Evolutionary conservation across 1,140 invertebrate genomes (phyloP).

Genomic region (Scaptomyza hsui): DNA sequence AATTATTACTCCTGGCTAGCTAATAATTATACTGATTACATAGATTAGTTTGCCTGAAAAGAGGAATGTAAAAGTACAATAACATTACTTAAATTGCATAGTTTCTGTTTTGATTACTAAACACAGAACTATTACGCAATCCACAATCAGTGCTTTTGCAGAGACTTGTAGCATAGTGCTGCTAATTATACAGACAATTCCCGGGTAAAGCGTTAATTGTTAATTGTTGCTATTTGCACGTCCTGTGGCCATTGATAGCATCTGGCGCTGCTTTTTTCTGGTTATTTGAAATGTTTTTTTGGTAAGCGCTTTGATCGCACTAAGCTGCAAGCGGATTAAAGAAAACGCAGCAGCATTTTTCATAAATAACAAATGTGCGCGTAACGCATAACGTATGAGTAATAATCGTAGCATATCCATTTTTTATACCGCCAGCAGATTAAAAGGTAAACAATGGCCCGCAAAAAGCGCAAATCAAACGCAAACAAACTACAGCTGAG

Average conservation of each 20-base stretch:
- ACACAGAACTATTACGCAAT: not conserved
- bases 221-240: constrained; percentile 34
- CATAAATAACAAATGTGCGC: constrained; percentile 67
- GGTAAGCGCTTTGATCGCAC: not conserved
- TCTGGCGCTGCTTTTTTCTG: not conserved
- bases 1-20: no score
- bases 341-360: constrained; percentile 18
- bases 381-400: constrained; percentile 56
- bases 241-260: constrained; percentile 36
- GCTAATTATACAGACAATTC: constrained; percentile 27
- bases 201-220: constrained; percentile 54
- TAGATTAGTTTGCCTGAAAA: not conserved
- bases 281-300: not conserved
- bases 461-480: constrained; percentile 70
- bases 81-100: not conserved
- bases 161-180: constrained; percentile 37
- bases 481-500: constrained; percentile 49
- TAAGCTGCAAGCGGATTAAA: constrained; percentile 17
- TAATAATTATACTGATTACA: not conserved
- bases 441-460: constrained; percentile 54
- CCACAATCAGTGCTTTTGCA: not conserved
- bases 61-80: not conserved
- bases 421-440: constrained; percentile 64
- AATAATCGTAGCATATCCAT: constrained; percentile 64
- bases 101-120: not conserved